Percentiles rank a stretch among this genome's conserved stretches.
These are phyloP conservation scores for Talpa occidentalis DNA, from an alignment of 2,113 vertebrate genomes.

Conservation along the genomic window DNA sequence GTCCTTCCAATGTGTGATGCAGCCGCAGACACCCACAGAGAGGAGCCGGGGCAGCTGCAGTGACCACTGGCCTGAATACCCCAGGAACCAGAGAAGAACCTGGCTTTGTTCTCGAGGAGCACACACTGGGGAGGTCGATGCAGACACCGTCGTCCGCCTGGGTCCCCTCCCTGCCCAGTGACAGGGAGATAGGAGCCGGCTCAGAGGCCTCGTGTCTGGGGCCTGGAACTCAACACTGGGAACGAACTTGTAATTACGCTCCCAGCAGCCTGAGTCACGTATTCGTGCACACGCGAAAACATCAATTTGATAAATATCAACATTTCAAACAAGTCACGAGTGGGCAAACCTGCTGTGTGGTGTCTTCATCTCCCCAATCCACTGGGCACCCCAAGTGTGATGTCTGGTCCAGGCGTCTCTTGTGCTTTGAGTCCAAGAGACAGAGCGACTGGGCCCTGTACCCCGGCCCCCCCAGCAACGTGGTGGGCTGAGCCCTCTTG, in stretches of 20 bases:
- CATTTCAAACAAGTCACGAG: not conserved
- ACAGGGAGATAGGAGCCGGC: not conserved
- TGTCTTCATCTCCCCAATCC: not conserved
- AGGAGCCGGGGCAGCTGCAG: too few species aligned
- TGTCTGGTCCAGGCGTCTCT: not conserved
- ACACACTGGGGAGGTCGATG: not conserved
- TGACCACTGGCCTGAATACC: too few species aligned
- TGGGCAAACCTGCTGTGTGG: not conserved
- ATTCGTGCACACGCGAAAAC: not conserved
- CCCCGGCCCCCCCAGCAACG: too few species aligned
- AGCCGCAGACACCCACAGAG: rapidly evolving
- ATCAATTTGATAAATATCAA: not conserved
- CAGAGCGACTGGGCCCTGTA: too few species aligned
- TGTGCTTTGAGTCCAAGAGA: not conserved
- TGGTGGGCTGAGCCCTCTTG: too few species aligned
- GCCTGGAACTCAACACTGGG: not conserved
- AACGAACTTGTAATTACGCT: not conserved
- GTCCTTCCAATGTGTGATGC: rapidly evolving
- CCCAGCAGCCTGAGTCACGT: not conserved
- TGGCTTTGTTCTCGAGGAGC: not conserved
- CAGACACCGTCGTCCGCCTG: rapidly evolving
- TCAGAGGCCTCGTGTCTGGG: not conserved
- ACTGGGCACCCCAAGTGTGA: not conserved
- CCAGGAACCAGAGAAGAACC: not conserved
- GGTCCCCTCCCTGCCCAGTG: not conserved